phyloP scores from a whole-genome alignment of 2,113 vertebrate genomes.

The Bos taurus region DNA sequence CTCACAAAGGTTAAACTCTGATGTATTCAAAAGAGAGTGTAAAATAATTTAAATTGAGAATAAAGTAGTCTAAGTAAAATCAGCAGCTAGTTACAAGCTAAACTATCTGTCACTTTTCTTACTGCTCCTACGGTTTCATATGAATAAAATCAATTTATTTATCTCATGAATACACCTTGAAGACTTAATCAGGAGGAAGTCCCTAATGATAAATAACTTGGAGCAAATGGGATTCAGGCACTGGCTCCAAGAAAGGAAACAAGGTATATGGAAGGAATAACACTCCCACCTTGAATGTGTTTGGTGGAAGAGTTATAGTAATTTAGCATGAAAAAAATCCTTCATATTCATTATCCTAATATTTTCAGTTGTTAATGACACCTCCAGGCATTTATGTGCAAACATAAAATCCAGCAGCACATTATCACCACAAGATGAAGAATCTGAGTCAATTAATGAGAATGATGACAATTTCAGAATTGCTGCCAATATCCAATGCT shows the following conservation, averaged over 20 bases:
- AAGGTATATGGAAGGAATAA: not conserved
- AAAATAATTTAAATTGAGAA: conserved; percentile 22
- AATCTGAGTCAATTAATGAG: conserved; percentile 46
- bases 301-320: not conserved
- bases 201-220: not conserved
- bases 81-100: not conserved
- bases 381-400: conserved; percentile 9
- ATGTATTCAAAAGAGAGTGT: conserved; percentile 18
- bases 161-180: not conserved
- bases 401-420: conserved; percentile 51
- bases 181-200: not conserved
- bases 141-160: not conserved
- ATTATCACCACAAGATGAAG: conserved; percentile 36
- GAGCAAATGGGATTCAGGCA: not conserved
- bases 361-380: conserved; percentile 53
- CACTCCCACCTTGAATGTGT: not conserved
- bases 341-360: not conserved
- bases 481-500: conserved; percentile 24
- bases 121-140: not conserved
- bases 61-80: not conserved
- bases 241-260: not conserved
- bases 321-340: not conserved
- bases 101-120: not conserved
- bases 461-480: conserved; percentile 8
- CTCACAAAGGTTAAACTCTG: not conserved